Evolutionary conservation across 2,888 invertebrate species (phyloP), one percentile per base, ranked within the genome.

Genomic region (Zeuzera pyrina): DNA sequence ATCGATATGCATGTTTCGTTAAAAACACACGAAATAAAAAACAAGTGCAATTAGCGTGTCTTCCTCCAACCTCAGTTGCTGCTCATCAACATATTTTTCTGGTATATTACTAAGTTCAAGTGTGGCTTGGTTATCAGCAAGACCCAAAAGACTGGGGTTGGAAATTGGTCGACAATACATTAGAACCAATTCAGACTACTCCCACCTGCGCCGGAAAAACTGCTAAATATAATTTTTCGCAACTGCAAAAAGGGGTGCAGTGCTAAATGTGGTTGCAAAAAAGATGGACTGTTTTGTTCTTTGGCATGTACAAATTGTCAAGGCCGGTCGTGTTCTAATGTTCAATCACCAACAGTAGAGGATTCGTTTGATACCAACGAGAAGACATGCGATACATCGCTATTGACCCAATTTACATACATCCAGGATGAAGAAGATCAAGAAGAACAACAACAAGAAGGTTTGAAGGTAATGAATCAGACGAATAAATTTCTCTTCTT

Each of bases 241-340:
- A 23, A 23, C 21, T 10, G 38, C 36, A 36, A 24, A n/a, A 33
- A 31, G 31, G 34, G 34, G 22, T n/a, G 31, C 28, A 36, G 23
- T 41, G 36, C 36, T 25, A 41, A 41, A 39, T 47, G 42, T 31
- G 38, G 39, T 29, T 41, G 41, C 23, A 39, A 42, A 43, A 46
- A 47, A 41, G 42, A 47, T 16, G 41, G 43, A 34, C 34, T 51
- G 42, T 47, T 34, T 38, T 48, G 44, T 45, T 49, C 43, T 34
- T 12, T 33, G 27, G 45, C 38, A 34, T 45, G 42, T 27, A 42
- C 38, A 32, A 30, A 38, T 37, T 44, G 41, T 41, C 46, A 43
- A 46, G 43, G 44, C 36, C 36, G 31, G 32, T 42, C 35, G 13
- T 47, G 43, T 32, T 47, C 42, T 24, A 45, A 42, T 39, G 26